Evolutionary conservation across 2,113 vertebrate species (phyloP).

Genomic region (Nannobrachium achirus): DNA sequence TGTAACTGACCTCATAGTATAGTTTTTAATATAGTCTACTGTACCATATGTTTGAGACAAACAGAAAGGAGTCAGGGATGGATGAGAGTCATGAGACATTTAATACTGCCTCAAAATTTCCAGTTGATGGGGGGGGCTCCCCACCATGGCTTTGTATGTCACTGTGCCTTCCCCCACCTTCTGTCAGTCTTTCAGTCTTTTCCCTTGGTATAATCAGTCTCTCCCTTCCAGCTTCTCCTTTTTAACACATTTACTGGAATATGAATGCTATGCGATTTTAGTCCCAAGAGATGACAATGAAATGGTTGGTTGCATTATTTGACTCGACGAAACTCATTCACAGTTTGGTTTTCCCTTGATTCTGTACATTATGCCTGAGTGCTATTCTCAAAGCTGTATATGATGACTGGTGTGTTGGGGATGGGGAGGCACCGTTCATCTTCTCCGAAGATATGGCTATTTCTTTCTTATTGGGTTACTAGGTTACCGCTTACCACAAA

Average conservation of each 20-base stretch:
- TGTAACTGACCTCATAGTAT: too few species aligned
- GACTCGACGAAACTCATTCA: too few species aligned
- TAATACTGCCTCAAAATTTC: slow-evolving; percentile 61
- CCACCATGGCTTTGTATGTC: background rate
- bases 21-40: too few species aligned
- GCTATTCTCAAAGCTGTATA: slow-evolving; percentile 8
- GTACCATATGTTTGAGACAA: slow-evolving; percentile 1
- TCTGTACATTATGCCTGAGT: background rate
- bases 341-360: background rate
- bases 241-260: slow-evolving; percentile 24
- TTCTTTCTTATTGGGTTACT: slow-evolving; percentile 35
- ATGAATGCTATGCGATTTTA: background rate
- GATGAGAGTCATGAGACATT: background rate
- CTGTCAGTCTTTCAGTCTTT: slow-evolving; percentile 51
- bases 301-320: background rate
- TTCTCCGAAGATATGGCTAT: slow-evolving; percentile 54
- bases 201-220: slow-evolving; percentile 29
- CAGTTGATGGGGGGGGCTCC: slow-evolving; percentile 53
- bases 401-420: background rate
- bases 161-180: slow-evolving; percentile 69
- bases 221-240: slow-evolving; percentile 11
- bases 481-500: slow-evolving; percentile 45
- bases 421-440: slow-evolving; percentile 12
- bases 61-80: slow-evolving; percentile 5
- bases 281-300: background rate